These are phyloP conservation scores for Smittia aterrima DNA, from an alignment of 2,888 invertebrate species.

Conservation along the genomic window DNA sequence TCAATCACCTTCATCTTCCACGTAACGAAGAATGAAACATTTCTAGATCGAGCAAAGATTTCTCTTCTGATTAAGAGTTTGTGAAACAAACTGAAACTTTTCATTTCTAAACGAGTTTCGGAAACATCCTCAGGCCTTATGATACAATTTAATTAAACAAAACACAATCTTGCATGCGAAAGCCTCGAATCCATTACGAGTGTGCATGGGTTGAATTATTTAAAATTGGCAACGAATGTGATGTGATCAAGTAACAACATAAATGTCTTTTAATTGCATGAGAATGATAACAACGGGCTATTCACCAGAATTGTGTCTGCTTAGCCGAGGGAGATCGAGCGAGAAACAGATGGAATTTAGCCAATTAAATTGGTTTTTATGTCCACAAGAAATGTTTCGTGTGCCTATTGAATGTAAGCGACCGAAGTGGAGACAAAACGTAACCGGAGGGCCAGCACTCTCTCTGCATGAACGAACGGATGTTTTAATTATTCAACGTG, in stretches of 20 bases:
- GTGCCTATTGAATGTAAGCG: conserved; percentile 23
- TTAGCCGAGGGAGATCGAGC: background rate
- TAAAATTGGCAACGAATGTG: background rate
- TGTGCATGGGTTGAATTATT: background rate
- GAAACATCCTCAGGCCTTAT: conserved; percentile 25
- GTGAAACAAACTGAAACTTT: background rate
- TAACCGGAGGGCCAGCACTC: background rate
- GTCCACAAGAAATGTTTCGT: conserved; percentile 19
- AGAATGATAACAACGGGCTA: background rate
- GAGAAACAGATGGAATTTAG: conserved; percentile 38
- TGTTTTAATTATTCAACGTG: conserved; percentile 39
- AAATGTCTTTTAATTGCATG: conserved; percentile 39
- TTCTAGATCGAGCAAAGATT: no score
- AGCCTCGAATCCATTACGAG: background rate
- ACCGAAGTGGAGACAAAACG: background rate
- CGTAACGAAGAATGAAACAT: no score
- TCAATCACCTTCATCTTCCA: no score
- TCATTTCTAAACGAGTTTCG: background rate
- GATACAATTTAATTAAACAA: conserved; percentile 40
- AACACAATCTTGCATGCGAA: background rate
- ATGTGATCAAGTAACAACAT: conserved; percentile 35
- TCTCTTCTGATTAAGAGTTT: no score
- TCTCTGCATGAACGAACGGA: conserved; percentile 31
- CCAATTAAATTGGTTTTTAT: conserved; percentile 35
- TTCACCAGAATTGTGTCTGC: background rate